Evolutionary conservation across 1,140 invertebrate genomes (phyloP), one percentile per base, ranked within the genome.

Genomic region (Pentalonia nigronervosa): DNA sequence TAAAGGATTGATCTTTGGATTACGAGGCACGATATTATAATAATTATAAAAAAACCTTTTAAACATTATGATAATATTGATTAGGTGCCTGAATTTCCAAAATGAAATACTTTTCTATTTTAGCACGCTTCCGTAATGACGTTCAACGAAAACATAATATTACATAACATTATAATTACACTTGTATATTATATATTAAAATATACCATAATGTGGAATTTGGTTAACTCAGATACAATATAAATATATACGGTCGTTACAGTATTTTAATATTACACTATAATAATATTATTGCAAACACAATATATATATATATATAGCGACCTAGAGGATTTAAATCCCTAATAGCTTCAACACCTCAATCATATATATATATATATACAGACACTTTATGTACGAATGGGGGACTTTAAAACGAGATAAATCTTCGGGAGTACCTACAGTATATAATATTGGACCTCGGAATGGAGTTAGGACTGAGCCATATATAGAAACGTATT

Each of bases 361-460:
- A 8, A 25, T 36, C 81, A 41, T 86, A 41, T 41, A 41, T 41
- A 41, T 41, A 41, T 41, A 41, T 41, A 84, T 23, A 48, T 36
- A 87, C 84, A 17, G 4, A 47, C 25, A 48, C 45, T 86, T 86
- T 47, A 47, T 47, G 84, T n/a, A 30, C 84, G 48, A n/a, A n/a
- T 23, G 11, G 34, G 6, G 84, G 84, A 48, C 47, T 87, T 87
- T 30, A 47, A 87, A 87, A 84, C 45, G 6, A 47, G 45, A 87
- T 87, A 87, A 87, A 87, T 87, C 84, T 87, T 48, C 45, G 25
- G 6, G 84, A 87, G 84, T 21, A 81, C 76, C n/a, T n/a, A 81
- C 34, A n/a, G 36, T 45, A 47, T 45, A 86, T 45, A 87, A 87
- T 48, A n/a, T 47, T 23, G 14, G 41, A 87, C 84, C 45, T 48